Evolutionary conservation across 37 sponge, comb jelly and placozoan species (phyloP).

Genomic region (Tethya wilhelma): DNA sequence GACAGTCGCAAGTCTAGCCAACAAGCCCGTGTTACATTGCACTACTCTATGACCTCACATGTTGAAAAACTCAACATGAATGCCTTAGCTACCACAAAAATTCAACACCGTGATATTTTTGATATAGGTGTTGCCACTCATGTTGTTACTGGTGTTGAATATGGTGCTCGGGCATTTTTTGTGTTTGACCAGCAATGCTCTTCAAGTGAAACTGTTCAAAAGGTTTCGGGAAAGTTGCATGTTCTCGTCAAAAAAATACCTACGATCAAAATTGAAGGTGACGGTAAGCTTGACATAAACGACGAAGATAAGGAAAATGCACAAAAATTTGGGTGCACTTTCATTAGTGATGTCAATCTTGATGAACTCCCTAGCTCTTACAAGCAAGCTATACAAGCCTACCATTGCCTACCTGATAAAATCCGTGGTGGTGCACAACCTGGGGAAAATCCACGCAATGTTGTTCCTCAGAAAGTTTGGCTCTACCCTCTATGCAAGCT

Average conservation of each 20-base stretch:
- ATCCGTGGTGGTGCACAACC: not conserved
- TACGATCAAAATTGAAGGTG: not conserved
- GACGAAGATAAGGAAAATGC: not conserved
- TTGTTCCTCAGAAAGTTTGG: too few species aligned
- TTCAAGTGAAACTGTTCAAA: constrained; percentile 12
- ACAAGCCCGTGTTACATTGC: constrained; percentile 39
- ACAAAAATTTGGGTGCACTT: constrained; percentile 19
- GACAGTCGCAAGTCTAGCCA: constrained; percentile 20
- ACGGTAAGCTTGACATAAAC: not conserved
- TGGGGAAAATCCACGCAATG: too few species aligned
- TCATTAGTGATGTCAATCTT: constrained; percentile 31
- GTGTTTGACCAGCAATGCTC: too few species aligned
- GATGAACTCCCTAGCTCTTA: not conserved
- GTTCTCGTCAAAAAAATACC: not conserved
- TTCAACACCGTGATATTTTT: constrained; percentile 19
- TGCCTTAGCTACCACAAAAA: not conserved
- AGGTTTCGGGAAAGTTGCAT: constrained; percentile 14
- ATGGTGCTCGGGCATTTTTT: constrained; percentile 55
- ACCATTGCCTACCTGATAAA: too few species aligned
- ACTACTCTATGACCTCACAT: constrained; percentile 9
- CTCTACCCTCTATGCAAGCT: constrained; percentile 13
- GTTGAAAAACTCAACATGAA: constrained; percentile 36
- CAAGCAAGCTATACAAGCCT: not conserved
- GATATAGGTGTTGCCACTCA: constrained; percentile 3
- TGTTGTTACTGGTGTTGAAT: constrained; percentile 22